Conservation (phyloP, 2,113 vertebrate genomes). For the Tupaia chinensis region DNA sequence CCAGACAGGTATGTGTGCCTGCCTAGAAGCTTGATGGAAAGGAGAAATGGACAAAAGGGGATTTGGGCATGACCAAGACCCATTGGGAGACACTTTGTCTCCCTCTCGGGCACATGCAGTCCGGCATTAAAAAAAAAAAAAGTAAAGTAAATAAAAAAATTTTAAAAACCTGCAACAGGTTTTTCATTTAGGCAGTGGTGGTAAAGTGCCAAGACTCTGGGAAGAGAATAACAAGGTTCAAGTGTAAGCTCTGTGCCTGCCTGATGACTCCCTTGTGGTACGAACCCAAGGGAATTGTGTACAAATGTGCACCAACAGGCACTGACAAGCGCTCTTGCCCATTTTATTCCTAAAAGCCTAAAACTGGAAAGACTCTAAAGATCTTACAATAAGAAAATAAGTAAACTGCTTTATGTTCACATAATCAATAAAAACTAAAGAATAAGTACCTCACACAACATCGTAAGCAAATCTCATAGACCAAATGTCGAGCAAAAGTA, state of each 20-base stretch:
- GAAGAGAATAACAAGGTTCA: not conserved
- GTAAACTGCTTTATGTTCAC: rapidly evolving
- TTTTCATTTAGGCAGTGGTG: not conserved
- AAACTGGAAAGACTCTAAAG: not conserved
- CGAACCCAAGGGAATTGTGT: not conserved
- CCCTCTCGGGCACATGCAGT: too few relatives aligned
- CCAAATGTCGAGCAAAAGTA: not conserved
- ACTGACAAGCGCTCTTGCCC: not conserved
- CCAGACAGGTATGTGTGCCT: too few relatives aligned
- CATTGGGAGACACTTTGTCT: too few relatives aligned
- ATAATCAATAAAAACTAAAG: not conserved
- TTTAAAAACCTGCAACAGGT: too few relatives aligned
- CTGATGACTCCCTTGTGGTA: not conserved
- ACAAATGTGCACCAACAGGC: not conserved
- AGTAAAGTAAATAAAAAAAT: too few relatives aligned
- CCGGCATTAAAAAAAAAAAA: too few relatives aligned
- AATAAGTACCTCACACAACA: not conserved
- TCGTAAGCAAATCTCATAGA: not conserved
- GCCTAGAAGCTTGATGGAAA: too few relatives aligned
- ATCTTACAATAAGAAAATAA: not conserved
- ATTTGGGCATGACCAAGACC: too few relatives aligned
- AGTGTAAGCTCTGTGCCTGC: not conserved
- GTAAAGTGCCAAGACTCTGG: not conserved
- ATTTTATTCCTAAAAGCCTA: not conserved
- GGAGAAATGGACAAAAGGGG: too few relatives aligned